Base-by-base conservation (phyloP, 2,113 vertebrate genomes). In the Pseudorhombus dupliciocellatus region DNA sequence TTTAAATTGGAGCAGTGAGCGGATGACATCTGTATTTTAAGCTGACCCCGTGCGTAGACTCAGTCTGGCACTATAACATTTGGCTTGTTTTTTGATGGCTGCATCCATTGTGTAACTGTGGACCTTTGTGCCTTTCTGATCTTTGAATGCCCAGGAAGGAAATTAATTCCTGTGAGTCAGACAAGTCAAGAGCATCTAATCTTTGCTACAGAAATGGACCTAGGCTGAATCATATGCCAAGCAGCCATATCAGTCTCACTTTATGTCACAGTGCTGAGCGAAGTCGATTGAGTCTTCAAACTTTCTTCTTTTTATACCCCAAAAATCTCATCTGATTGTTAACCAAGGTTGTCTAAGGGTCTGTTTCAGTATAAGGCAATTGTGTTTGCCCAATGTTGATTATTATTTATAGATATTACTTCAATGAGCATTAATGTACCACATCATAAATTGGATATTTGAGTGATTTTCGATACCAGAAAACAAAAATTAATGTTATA, bases 1-100 rank as follows among this genome's bases (percentile, higher is more conserved):
- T 66, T 64, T 15, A 28, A 52, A 64, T 59, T 58, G 75, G 18
- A 70, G 60, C 59, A 61, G 64, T 3, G 11, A 34, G 48, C 15
- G 18, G 37, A 46, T 60, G 65, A 55, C 37, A 48, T 67, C 31
- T 67, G 57, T 34, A 25, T 37, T 50, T 68, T 4, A 24, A 46
- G 7, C 18, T 51, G 58, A 51, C 28, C 30, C 51, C 2, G 1
- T 21, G 11, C 15, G 21, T 20, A 34, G 25, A 54, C 21, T 25
- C 31, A 22, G 12, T 64, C 70, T 42, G 48, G 52, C 46, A 51
- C 11, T 15, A 4, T 11, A 22, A 28, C 54, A 61, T 61, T 26
- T 61, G 15, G 37, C 22, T 26, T 46, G 20, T 22, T 44, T 18
- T 61, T 46, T 7, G 37, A 24, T 10, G 16, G 22, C 14, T 26